Conservation (phyloP, 2,797 vertebrate species). For the Sebastes dallii region DNA sequence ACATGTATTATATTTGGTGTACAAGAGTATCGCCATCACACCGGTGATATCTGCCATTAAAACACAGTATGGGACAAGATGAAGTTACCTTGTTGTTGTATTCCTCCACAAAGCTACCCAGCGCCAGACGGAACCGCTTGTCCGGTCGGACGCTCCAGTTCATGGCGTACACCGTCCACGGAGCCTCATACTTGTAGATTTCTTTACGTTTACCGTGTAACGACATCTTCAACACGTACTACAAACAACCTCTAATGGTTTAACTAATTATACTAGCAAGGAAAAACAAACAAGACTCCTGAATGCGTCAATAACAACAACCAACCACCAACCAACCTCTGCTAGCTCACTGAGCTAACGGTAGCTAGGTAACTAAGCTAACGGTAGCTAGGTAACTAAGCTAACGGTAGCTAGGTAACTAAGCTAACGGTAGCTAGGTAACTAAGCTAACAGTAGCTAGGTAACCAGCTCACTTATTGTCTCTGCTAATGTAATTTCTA, state of each 20-base stretch:
- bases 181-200: constrained; percentile 95
- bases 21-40: not conserved
- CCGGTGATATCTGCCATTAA: not conserved
- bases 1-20: not conserved
- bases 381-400: not conserved
- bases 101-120: constrained; percentile 93
- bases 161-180: constrained; percentile 95
- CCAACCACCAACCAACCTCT: not conserved
- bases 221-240: constrained; percentile 82
- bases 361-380: too few relatives aligned
- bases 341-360: not conserved
- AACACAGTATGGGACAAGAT: not conserved
- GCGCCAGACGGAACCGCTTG: constrained; percentile 91
- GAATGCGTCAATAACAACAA: not conserved
- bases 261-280: not conserved
- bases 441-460: not conserved
- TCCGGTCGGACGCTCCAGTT: constrained; percentile 94
- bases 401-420: too few relatives aligned
- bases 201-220: constrained; percentile 95
- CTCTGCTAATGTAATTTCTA: not conserved
- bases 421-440: not conserved
- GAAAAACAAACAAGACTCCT: not conserved
- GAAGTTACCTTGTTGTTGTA: constrained; percentile 91
- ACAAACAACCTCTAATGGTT: not conserved
- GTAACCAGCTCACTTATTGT: not conserved